Evolutionary conservation across 1,140 invertebrate genomes (phyloP).

Genomic region (Fopius arisanus): DNA sequence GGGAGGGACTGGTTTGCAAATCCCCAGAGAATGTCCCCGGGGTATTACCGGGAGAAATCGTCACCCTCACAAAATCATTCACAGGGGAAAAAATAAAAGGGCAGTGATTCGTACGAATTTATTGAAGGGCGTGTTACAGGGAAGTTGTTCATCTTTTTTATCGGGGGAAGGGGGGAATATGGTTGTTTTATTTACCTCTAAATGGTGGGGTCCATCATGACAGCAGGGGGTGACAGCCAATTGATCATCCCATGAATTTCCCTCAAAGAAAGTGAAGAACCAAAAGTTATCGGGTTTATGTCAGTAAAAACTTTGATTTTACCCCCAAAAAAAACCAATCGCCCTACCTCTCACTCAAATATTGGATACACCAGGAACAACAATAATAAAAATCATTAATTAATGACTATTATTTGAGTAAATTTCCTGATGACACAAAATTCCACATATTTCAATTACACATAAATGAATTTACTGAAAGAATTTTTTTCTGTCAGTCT

Average conservation of each 20-base stretch:
- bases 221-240: background rate
- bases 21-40: background rate
- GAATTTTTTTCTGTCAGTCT: too few species aligned
- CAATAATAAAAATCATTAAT: too few species aligned
- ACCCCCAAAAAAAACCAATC: too few species aligned
- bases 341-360: too few species aligned
- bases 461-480: too few species aligned
- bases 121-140: background rate
- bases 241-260: background rate
- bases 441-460: too few species aligned
- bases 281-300: too few species aligned
- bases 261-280: too few species aligned
- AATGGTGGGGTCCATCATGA: background rate
- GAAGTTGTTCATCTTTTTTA: background rate
- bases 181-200: background rate
- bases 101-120: conserved; percentile 47
- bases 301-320: too few species aligned
- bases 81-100: conserved; percentile 25
- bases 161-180: background rate
- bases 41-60: background rate
- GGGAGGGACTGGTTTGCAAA: background rate
- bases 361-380: too few species aligned
- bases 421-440: too few species aligned
- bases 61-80: background rate
- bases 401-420: too few species aligned